Evolutionary conservation across 2,113 vertebrate genomes (phyloP).

Genomic region (Chamaetylas fuelleborni): DNA sequence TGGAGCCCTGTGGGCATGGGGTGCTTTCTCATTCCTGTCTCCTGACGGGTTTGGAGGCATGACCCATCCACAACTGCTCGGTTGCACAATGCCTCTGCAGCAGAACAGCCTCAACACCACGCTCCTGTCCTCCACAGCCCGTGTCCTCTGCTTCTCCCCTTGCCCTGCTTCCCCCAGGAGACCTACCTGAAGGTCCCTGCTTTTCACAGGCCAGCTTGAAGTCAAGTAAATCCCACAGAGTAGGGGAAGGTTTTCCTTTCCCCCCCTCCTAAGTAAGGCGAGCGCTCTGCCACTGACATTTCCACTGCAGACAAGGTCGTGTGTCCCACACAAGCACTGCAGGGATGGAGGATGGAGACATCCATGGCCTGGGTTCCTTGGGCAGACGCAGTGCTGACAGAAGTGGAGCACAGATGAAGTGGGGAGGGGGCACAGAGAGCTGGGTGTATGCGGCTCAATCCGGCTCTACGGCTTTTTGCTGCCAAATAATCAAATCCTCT

Average conservation of each 20-base stretch:
- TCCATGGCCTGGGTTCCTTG: background rate
- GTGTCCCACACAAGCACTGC: background rate
- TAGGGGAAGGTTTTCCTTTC: background rate
- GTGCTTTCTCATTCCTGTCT: background rate
- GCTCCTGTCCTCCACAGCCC: background rate
- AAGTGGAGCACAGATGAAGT: conserved; percentile 27
- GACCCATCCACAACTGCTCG: background rate
- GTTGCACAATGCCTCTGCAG: background rate
- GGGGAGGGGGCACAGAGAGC: background rate
- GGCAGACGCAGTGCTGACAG: conserved; percentile 26
- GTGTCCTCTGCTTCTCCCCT: background rate
- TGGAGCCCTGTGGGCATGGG: background rate
- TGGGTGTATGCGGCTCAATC: background rate
- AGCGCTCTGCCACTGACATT: background rate
- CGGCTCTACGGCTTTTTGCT: background rate
- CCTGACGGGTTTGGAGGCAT: background rate
- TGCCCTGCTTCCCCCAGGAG: background rate
- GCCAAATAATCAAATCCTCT: conserved; percentile 2
- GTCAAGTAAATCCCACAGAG: background rate
- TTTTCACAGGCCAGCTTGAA: background rate
- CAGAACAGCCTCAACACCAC: background rate
- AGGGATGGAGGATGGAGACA: background rate
- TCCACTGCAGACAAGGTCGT: background rate
- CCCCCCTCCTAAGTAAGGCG: background rate
- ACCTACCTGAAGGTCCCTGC: background rate